Evolutionary conservation across 2,888 invertebrate genomes (phyloP).

Genomic region (Polydesmus complanatus): DNA sequence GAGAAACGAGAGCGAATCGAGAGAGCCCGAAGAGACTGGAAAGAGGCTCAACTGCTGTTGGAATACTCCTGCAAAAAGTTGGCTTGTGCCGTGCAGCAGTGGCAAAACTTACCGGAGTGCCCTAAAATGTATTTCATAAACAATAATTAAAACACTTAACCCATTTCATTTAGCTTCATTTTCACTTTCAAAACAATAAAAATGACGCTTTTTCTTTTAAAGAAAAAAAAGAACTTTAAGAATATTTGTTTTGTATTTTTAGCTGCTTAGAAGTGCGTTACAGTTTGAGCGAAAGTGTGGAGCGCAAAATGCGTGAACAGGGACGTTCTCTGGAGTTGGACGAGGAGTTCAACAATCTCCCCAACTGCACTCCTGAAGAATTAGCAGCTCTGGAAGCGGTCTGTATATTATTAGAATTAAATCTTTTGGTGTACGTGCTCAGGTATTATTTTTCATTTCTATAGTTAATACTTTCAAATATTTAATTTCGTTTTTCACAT

Average conservation of each 20-base stretch:
- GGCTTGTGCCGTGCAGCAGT: slow-evolving; percentile 17
- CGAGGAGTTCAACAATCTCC: slow-evolving; percentile 2
- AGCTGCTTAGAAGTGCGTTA: slow-evolving; percentile 18
- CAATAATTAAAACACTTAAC: too few species aligned
- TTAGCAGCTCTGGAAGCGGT: slow-evolving; percentile 13
- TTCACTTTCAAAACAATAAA: not conserved
- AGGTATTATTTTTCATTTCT: too few species aligned
- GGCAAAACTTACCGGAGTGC: slow-evolving; percentile 15
- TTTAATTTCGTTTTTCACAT: too few species aligned
- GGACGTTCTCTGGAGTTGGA: not conserved
- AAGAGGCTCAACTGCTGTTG: slow-evolving; percentile 18
- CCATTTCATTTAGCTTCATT: too few species aligned
- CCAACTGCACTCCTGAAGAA: slow-evolving; percentile 9
- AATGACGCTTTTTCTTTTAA: not conserved
- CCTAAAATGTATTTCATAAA: slow-evolving; percentile 14
- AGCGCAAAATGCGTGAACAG: not conserved
- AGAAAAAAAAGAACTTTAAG: not conserved
- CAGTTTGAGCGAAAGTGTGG: slow-evolving; percentile 5
- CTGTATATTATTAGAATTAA: too few species aligned
- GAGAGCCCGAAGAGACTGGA: slow-evolving; percentile 16
- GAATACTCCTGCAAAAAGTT: slow-evolving; percentile 18
- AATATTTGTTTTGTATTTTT: not conserved
- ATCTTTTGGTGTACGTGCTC: too few species aligned
- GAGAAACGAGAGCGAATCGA: slow-evolving; percentile 14
- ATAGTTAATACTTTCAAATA: too few species aligned